These are phyloP conservation scores for Oxyteleia sp. DNA, from an alignment of 2,888 invertebrate genomes.

Conservation along the genomic window DNA sequence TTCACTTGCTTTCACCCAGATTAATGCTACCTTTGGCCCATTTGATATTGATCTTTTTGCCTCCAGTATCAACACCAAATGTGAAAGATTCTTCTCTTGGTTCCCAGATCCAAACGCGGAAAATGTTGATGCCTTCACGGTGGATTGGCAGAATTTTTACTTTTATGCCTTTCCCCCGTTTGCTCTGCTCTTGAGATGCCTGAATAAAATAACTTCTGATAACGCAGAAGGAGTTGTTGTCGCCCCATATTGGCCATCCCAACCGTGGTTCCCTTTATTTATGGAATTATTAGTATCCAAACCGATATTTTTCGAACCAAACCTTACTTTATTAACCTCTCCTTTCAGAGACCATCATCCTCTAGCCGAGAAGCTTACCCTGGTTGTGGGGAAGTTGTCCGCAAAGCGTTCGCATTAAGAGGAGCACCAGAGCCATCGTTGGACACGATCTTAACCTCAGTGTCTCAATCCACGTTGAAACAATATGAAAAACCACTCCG, in stretches of 20 bases:
- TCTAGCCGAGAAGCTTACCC: conserved; percentile 21
- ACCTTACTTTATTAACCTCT: conserved; percentile 55
- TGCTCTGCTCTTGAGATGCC: conserved; percentile 61
- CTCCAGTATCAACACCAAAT: conserved; percentile 31
- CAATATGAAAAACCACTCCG: conserved; percentile 25
- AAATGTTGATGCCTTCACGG: conserved; percentile 37
- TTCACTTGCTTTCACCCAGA: conserved; percentile 11
- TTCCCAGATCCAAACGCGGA: conserved; percentile 1
- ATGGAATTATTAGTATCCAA: neutral
- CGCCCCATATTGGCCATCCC: conserved; percentile 60
- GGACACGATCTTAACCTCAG: conserved; percentile 18
- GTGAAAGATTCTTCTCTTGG: conserved; percentile 8
- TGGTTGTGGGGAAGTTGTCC: conserved; percentile 45
- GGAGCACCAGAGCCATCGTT: conserved; percentile 17
- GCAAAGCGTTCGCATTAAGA: conserved; percentile 18
- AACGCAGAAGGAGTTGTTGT: conserved; percentile 10
- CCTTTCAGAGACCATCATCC: conserved; percentile 42
- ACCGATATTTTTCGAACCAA: conserved; percentile 39
- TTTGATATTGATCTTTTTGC: conserved; percentile 34
- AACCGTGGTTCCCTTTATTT: conserved; percentile 71
- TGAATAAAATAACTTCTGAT: conserved; percentile 52
- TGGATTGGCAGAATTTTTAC: conserved; percentile 58
- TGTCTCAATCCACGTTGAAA: conserved; percentile 21
- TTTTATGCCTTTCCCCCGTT: conserved; percentile 72
- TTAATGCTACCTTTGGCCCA: neutral